Base-by-base conservation (phyloP, 2,797 vertebrate genomes). In the Tragelaphus oryx region DNA sequence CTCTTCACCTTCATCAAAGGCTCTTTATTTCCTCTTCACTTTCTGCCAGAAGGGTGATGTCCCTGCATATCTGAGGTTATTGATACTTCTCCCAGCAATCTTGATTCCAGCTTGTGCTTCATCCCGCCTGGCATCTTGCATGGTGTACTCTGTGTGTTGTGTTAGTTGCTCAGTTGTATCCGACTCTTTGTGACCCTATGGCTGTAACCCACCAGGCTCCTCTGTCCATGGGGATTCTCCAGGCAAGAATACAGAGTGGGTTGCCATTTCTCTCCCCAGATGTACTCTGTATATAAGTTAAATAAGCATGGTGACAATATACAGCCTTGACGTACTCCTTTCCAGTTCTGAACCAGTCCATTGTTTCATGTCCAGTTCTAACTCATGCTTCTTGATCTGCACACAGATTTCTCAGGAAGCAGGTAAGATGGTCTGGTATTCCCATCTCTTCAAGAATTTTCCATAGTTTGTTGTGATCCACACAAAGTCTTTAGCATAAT, bases 71-170 rank as follows among this genome's bases (percentile, higher is more conserved):
- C 65, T 68, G 65, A 68, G 18, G 5, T 68, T 37, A 37, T 12
- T 22, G 33, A 37, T 37, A 68, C 22, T 68, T 37, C 65, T 68
- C 18, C 33, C 18, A 2, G 33, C 65, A 68, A 6, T 37, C 33
- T 37, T 68, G 33, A 68, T 22, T 22, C 33, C 18, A 68, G n/a
- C 65, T 37, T 37, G n/a, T 22, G 65, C 33, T 68, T 37, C 33
- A 11, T 68, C 9, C 9, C 1, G 0, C 65, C 33, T 0, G 0
- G 33, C 33, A 22, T 22, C 62, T 37, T 20, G n/a, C 62, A 68
- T 68, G 17, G n/a, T 65, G 17, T 37, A 68, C 62, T 37, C n/a
- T 68, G n/a, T 65, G 62, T 37, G n/a, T 33, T 33, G n/a, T 65
- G n/a, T 33, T 68, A 68, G 62, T 37, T 68, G n/a, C n/a, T 33